Percentiles rank a stretch among this genome's conserved stretches.
These are phyloP conservation scores for Potamarius usumacintae DNA, from an alignment of 2,113 vertebrate genomes.

Conservation along the genomic window DNA sequence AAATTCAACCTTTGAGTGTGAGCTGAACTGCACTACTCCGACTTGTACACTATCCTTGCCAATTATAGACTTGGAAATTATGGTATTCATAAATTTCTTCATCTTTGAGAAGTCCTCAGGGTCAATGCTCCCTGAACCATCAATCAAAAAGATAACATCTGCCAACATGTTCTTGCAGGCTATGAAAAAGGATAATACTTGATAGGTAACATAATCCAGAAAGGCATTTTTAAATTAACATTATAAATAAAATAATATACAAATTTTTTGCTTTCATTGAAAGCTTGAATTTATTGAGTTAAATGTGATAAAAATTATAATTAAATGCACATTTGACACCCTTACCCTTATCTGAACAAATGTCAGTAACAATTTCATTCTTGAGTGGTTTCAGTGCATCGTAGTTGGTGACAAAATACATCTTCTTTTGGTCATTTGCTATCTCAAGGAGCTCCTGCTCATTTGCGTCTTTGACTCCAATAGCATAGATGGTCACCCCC, in stretches of 20 bases:
- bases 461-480: conserved; percentile 75
- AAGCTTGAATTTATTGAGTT: background rate
- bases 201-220: background rate
- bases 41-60: conserved; percentile 69
- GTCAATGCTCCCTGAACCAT: conserved; percentile 79
- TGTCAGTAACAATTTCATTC: conserved; percentile 73
- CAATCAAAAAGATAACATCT: conserved; percentile 82
- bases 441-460: conserved; percentile 71
- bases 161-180: conserved; percentile 75
- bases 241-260: background rate
- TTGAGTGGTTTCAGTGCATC: conserved; percentile 77
- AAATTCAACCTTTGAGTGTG: conserved; percentile 63
- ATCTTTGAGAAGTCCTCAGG: conserved; percentile 71
- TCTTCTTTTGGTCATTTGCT: conserved; percentile 63
- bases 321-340: background rate
- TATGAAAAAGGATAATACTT: conserved; percentile 52
- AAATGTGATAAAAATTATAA: background rate
- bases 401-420: conserved; percentile 77
- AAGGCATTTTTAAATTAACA: background rate
- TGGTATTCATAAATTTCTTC: conserved; percentile 76
- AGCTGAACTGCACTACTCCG: conserved; percentile 82
- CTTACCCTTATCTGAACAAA: conserved; percentile 80
- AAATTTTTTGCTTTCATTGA: background rate
- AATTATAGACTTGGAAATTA: conserved; percentile 67
- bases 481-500: conserved; percentile 74